Conservation (phyloP, 1,140 invertebrate genomes). For the Ericerus pela region DNA sequence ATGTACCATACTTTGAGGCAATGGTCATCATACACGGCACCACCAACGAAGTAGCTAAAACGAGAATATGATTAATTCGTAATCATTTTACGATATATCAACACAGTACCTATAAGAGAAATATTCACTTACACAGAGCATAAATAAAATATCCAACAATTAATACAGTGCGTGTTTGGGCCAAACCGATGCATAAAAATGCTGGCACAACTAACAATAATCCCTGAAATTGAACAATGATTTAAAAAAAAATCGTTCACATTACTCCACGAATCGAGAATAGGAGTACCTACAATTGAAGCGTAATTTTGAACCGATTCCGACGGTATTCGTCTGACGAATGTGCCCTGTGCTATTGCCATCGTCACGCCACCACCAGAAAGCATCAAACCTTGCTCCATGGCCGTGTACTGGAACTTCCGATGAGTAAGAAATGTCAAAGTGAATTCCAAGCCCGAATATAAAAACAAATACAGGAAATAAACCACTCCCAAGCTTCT, state of each 20-base stretch:
- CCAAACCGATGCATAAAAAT: constrained; percentile 70
- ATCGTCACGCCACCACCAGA: constrained; percentile 83
- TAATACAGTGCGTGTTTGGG: constrained; percentile 41
- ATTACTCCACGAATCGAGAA: background rate
- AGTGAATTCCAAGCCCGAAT: constrained; percentile 95
- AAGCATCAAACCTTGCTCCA: constrained; percentile 98
- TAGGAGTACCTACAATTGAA: constrained; percentile 36
- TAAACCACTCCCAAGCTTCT: constrained; percentile 68
- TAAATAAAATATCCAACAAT: constrained; percentile 75
- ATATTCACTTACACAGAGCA: constrained; percentile 62
- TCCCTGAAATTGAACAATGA: constrained; percentile 42
- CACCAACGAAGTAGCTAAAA: constrained; percentile 75
- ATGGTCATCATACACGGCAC: constrained; percentile 86
- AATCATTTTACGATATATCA: constrained; percentile 1
- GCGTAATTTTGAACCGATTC: constrained; percentile 58
- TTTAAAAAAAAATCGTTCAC: background rate
- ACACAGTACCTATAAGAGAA: constrained; percentile 7
- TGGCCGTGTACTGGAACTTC: constrained; percentile 76
- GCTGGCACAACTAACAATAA: constrained; percentile 76
- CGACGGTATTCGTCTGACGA: constrained; percentile 63
- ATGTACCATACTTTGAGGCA: constrained; percentile 64
- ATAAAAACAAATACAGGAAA: constrained; percentile 91
- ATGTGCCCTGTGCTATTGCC: constrained; percentile 83
- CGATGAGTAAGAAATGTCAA: constrained; percentile 93
- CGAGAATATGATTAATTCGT: constrained; percentile 13